Conservation (phyloP, 2,113 vertebrate species). For the Perccottus glenii region DNA sequence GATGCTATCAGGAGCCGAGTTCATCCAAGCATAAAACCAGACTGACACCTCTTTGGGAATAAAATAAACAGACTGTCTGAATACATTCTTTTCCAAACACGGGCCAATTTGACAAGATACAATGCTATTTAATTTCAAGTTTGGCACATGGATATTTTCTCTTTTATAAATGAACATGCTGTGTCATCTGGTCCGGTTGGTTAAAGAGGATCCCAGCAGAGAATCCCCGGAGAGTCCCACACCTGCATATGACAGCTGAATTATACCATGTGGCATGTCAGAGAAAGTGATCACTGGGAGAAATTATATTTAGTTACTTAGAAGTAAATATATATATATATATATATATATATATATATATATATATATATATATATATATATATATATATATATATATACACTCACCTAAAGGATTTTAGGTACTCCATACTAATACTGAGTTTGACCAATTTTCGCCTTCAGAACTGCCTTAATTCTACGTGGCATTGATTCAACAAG, state of each 20-base stretch:
- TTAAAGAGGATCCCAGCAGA: background rate
- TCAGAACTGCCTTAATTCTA: too few relatives aligned
- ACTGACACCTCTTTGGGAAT: conserved; percentile 27
- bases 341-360: too few relatives aligned
- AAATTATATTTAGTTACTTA: too few relatives aligned
- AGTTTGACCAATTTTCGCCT: too few relatives aligned
- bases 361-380: too few relatives aligned
- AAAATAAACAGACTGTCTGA: conserved; percentile 47
- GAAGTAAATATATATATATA: too few relatives aligned
- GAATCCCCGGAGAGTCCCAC: background rate
- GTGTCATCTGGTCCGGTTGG: conserved; percentile 4
- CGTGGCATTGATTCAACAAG: too few relatives aligned
- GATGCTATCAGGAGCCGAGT: conserved; percentile 50
- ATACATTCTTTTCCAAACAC: background rate
- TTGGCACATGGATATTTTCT: background rate
- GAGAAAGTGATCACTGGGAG: background rate
- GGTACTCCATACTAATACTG: too few relatives aligned
- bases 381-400: too few relatives aligned
- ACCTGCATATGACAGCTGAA: background rate
- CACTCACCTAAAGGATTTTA: too few relatives aligned
- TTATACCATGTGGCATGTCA: background rate
- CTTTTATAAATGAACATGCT: background rate
- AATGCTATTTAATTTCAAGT: background rate
- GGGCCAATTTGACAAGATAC: background rate
- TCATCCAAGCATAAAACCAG: conserved; percentile 52